A percentile compares a stretch with the other conserved stretches of the same genome.
Conservation (phyloP, 2,797 vertebrate species). For the Megalops cyprinoides region DNA sequence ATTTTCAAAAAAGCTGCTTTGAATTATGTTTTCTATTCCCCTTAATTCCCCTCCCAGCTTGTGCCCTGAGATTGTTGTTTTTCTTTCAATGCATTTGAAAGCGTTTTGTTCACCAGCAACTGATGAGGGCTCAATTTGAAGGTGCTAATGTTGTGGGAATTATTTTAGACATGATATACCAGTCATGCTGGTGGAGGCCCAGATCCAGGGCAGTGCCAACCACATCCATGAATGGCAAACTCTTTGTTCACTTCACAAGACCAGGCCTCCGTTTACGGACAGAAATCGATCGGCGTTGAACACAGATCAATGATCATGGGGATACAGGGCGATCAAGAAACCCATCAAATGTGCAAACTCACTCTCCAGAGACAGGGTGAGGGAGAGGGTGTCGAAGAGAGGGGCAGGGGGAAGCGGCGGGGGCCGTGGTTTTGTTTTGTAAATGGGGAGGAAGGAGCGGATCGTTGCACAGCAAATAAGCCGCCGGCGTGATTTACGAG, state of each 20-base stretch:
- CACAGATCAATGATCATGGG: slow-evolving; percentile 21
- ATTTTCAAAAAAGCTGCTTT: no score
- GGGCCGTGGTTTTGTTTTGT: slow-evolving; percentile 8
- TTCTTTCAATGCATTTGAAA: no score
- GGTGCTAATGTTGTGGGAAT: no score
- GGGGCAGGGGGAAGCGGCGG: neutral
- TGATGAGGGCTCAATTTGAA: no score
- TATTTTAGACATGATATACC: no score
- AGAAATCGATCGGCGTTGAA: slow-evolving; percentile 21
- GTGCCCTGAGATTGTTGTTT: no score
- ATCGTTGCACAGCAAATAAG: slow-evolving; percentile 14
- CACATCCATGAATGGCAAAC: neutral
- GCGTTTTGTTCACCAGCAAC: no score
- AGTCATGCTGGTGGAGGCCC: no score
- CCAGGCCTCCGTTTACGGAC: slow-evolving; percentile 16
- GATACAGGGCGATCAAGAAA: neutral
- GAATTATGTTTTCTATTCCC: no score
- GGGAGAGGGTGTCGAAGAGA: no score
- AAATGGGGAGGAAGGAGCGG: slow-evolving; percentile 19
- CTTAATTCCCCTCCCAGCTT: no score
- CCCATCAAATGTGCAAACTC: slow-evolving; percentile 5
- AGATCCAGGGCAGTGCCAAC: no score
- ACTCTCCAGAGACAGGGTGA: neutral
- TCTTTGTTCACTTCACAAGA: neutral
- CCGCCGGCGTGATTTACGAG: slow-evolving; percentile 24